Percentiles rank a stretch among this genome's conserved stretches.
Conservation (phyloP, 2,888 invertebrate species). For the Plagodis dolabraria region DNA sequence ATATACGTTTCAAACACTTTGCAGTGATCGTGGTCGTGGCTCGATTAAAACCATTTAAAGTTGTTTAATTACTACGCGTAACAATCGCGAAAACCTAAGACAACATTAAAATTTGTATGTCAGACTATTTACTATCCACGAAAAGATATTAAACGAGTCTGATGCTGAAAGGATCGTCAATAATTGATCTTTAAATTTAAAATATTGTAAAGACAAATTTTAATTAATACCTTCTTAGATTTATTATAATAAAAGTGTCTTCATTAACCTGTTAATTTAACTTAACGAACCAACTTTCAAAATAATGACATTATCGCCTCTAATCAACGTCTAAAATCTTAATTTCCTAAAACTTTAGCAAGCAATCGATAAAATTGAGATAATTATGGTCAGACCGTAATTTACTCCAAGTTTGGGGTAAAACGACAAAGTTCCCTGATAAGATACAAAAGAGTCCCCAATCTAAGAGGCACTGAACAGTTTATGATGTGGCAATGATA, state of each 20-base stretch:
- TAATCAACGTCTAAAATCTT: slow-evolving; percentile 26
- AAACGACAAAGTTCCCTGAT: slow-evolving; percentile 24
- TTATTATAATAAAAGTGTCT: background rate
- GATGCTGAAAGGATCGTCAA: no score
- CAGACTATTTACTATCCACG: no score
- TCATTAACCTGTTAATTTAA: slow-evolving; percentile 5
- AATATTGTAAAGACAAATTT: no score
- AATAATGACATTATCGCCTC: slow-evolving; percentile 3
- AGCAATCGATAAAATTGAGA: slow-evolving; percentile 29
- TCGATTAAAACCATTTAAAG: no score
- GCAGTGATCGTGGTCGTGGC: no score
- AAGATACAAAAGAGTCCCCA: slow-evolving; percentile 30
- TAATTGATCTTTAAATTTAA: no score
- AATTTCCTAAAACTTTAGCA: slow-evolving; percentile 28
- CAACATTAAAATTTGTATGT: no score
- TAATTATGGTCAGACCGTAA: slow-evolving; percentile 24
- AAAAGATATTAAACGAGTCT: no score
- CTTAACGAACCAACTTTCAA: slow-evolving; percentile 16
- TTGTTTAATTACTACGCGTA: no score
- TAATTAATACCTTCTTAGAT: no score
- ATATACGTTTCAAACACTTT: no score
- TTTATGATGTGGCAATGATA: slow-evolving; percentile 37
- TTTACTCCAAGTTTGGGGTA: slow-evolving; percentile 25
- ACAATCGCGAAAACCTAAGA: no score
- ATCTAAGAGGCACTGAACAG: slow-evolving; percentile 29